These are phyloP conservation scores for Parapsyche elsis DNA, from an alignment of 1,140 invertebrate genomes.

Conservation along the genomic window DNA sequence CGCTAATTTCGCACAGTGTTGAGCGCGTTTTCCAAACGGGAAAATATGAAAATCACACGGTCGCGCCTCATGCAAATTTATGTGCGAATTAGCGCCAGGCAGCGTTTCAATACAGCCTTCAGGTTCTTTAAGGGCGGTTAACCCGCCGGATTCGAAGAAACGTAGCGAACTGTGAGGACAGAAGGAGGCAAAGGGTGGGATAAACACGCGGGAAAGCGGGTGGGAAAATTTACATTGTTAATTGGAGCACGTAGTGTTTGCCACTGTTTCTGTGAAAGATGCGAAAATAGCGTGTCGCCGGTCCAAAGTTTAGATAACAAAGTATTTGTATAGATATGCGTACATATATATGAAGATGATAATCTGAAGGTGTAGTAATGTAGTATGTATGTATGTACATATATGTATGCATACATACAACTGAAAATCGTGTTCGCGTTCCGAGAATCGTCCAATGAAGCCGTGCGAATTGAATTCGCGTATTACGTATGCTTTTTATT, in stretches of 20 bases:
- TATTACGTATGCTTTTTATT: no score
- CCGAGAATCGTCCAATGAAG: no score
- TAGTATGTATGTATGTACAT: no score
- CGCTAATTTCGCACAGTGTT: background rate
- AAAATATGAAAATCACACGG: slow-evolving; percentile 11
- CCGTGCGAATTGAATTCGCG: no score
- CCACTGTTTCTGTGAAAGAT: slow-evolving; percentile 2
- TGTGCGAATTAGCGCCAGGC: background rate
- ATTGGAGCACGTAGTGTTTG: slow-evolving; percentile 43
- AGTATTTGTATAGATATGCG: background rate
- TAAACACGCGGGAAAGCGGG: slow-evolving; percentile 33
- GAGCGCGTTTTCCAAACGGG: background rate
- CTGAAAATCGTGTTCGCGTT: no score
- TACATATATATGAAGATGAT: no score
- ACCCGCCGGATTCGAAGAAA: slow-evolving; percentile 12
- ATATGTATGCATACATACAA: no score
- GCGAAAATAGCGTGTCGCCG: slow-evolving; percentile 20
- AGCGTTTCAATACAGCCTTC: slow-evolving; percentile 5
- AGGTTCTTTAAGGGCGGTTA: background rate
- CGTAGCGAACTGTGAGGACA: slow-evolving; percentile 7
- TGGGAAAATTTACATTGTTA: slow-evolving; percentile 46
- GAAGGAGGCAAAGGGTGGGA: background rate
- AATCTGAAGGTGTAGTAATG: no score
- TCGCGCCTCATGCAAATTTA: slow-evolving; percentile 26
- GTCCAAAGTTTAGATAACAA: background rate